Percentiles rank a stretch among this genome's conserved stretches.
phyloP scores from a whole-genome alignment of 2,888 invertebrate genomes.

The Agelastica alni region DNA sequence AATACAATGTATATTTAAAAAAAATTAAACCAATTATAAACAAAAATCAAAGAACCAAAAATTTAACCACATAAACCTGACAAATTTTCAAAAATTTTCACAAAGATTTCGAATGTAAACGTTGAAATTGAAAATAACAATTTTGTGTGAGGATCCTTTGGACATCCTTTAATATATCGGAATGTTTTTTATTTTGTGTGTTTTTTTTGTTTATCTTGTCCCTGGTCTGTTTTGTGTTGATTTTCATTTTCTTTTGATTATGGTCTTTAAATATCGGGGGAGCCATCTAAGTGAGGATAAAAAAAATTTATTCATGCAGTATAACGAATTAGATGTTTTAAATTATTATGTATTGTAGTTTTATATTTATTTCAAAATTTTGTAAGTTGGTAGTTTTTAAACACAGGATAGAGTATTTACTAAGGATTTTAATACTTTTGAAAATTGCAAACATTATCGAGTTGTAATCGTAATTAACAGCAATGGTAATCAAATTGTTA shows the following conservation, averaged over 20 bases:
- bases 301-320: constrained; percentile 26
- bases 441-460: too few relatives aligned
- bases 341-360: constrained; percentile 28
- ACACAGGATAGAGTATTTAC: constrained; percentile 6
- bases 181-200: constrained; percentile 51
- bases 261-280: constrained; percentile 45
- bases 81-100: too few relatives aligned
- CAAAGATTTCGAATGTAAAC: too few relatives aligned
- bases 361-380: constrained; percentile 20
- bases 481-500: too few relatives aligned
- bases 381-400: constrained; percentile 17
- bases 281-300: constrained; percentile 44
- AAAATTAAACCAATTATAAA: too few relatives aligned
- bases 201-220: constrained; percentile 48
- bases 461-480: too few relatives aligned
- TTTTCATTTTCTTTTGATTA: constrained; percentile 44
- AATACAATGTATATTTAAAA: too few relatives aligned
- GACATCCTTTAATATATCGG: too few relatives aligned
- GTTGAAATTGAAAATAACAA: too few relatives aligned
- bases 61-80: too few relatives aligned
- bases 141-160: too few relatives aligned
- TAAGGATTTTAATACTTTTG: background rate
- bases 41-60: too few relatives aligned
- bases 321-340: constrained; percentile 19
- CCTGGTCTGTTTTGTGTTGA: constrained; percentile 55